Percentiles rank a stretch among this genome's conserved stretches.
Evolutionary conservation across 2,797 vertebrate genomes (phyloP).

Genomic region (Crenuchus spilurus): DNA sequence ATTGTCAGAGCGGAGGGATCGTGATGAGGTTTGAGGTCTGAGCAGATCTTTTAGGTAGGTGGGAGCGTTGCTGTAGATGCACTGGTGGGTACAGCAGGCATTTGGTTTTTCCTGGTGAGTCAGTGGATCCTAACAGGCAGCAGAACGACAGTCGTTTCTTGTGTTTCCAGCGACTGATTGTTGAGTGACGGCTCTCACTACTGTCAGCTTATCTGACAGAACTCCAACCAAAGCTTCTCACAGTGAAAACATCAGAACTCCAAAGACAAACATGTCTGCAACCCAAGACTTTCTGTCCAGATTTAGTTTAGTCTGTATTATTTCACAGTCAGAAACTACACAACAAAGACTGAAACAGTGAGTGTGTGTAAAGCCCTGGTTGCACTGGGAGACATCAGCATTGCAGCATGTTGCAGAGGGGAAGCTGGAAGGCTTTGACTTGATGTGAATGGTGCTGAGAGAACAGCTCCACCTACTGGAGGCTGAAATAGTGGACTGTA

Average conservation of each 20-base stretch:
- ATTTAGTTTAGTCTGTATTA: background rate
- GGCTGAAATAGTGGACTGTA: background rate
- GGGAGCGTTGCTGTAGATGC: too few species aligned
- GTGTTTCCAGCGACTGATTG: background rate
- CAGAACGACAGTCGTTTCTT: background rate
- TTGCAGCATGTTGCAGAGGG: slow-evolving; percentile 46
- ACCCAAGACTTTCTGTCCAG: slow-evolving; percentile 11
- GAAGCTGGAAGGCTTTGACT: slow-evolving; percentile 18
- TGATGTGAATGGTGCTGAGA: slow-evolving; percentile 36
- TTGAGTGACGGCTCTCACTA: background rate
- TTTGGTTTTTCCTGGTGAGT: background rate
- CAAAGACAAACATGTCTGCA: slow-evolving; percentile 42
- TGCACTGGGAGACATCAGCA: slow-evolving; percentile 45
- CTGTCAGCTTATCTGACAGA: slow-evolving; percentile 9
- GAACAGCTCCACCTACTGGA: slow-evolving; percentile 50
- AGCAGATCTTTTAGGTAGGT: too few species aligned
- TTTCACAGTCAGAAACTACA: background rate
- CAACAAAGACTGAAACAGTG: background rate
- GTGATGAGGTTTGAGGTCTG: too few species aligned
- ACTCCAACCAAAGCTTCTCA: slow-evolving; percentile 30
- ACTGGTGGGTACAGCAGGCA: background rate
- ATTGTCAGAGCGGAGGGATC: too few species aligned
- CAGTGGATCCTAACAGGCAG: background rate
- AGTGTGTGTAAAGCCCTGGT: slow-evolving; percentile 13
- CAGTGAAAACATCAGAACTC: slow-evolving; percentile 26